Base-by-base conservation (phyloP, 92 coral and sea anemone genomes). In the Parazoanthus darwini region DNA sequence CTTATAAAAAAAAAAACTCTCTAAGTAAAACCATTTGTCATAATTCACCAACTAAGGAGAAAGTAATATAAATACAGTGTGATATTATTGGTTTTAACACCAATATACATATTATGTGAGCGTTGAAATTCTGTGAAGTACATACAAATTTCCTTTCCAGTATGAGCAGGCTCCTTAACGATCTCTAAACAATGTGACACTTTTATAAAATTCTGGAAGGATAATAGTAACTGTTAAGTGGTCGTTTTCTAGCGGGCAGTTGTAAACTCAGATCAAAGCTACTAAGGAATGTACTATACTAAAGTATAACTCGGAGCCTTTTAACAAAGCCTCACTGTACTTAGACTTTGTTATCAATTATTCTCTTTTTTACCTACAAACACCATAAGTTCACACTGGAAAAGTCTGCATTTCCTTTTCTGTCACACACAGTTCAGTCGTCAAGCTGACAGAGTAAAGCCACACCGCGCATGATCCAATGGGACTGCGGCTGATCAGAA, bases 401-500 rank as follows among this genome's bases (percentile, higher is more conserved):
- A 38, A 43, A 76, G 42, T 72, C 20, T 72, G 23, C 23, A 29
- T 8, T 72, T 72, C 39, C 8, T 72, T 72, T 29, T 72, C 43
- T 72, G 39, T 72, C 5, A 39, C 2, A 72, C 11, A 72, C 50
- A 80, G 15, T 29, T 91, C 89, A 96, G 86, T 96, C 96, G 91
- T 97, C 99, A 51, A 97, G 92, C 90, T 97, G 99, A 79, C 99
- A 97, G 74, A 97, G 90, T 68, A 97, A 88, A 46, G 99, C 99
- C 22, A 97, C 98, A 80, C 99, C 99, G 88, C 99, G 99, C 98
- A 95, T 97, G 89, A 97, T 87, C 99, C 99, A 97, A 82, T 97
- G 99, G 67, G 98, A 93, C 89, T 89, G 98, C 88, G 99, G 99
- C 95, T 94, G 97, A 90, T 97, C 98, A 43, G 99, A 95, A 6